Percentiles rank a stretch among this genome's conserved stretches.
These are phyloP conservation scores for Penaeus vannamei DNA, from an alignment of 1,140 invertebrate species.

Conservation along the genomic window DNA sequence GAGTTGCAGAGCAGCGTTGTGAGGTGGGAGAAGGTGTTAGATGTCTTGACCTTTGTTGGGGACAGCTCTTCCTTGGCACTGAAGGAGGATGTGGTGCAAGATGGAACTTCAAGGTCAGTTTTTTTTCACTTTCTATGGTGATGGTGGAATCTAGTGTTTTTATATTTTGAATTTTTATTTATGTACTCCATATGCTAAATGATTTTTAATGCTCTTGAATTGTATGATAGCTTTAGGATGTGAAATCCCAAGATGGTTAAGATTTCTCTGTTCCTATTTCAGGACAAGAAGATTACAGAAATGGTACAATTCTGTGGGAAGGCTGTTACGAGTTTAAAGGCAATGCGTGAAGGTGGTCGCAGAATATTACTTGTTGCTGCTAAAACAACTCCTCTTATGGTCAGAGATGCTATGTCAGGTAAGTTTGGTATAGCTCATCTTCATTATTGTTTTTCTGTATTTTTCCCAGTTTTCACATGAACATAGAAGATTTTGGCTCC, in stretches of 20 bases:
- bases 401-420: constrained; percentile 67
- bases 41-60: constrained; percentile 62
- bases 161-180: not conserved
- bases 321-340: constrained; percentile 54
- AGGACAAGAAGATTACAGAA: constrained; percentile 56
- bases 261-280: not conserved
- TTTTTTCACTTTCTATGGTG: not conserved
- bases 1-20: constrained; percentile 40
- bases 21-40: constrained; percentile 60
- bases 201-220: not conserved
- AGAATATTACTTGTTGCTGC: constrained; percentile 63
- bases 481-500: not conserved
- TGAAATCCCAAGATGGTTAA: not conserved
- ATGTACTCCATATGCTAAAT: not conserved
- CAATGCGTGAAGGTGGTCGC: constrained; percentile 61
- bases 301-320: constrained; percentile 61
- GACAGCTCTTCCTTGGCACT: constrained; percentile 62
- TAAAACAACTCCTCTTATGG: constrained; percentile 64
- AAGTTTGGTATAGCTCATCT: not conserved
- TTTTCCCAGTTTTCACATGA: too few species aligned
- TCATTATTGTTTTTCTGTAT: not conserved
- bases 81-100: constrained; percentile 59
- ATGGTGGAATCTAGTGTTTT: not conserved
- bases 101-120: constrained; percentile 66
- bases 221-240: not conserved